Evolutionary conservation across 2,797 vertebrate genomes (phyloP).

Genomic region (Alfaro cultratus): DNA sequence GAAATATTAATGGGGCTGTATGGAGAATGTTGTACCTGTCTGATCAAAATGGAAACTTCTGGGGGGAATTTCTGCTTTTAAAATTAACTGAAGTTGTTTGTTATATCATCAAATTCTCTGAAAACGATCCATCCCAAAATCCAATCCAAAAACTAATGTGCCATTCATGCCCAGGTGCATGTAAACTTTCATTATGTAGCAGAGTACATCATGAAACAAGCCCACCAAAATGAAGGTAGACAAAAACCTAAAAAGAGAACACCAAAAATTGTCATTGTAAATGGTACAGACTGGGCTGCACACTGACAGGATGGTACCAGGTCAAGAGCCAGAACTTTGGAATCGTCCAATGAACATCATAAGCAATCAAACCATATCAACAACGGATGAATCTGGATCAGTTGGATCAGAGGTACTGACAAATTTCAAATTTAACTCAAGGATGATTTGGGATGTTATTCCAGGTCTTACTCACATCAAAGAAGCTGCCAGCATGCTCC

Average conservation of each 20-base stretch:
- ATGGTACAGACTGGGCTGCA: not conserved
- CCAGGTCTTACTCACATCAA: slow-evolving; percentile 87
- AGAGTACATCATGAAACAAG: not conserved
- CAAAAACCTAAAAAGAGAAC: too few relatives aligned
- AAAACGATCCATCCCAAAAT: not conserved
- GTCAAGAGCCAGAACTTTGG: not conserved
- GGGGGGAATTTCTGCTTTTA: not conserved
- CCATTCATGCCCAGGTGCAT: not conserved
- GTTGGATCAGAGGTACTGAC: not conserved
- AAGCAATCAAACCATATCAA: not conserved
- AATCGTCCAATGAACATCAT: not conserved
- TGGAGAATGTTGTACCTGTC: not conserved
- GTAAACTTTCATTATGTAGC: too few relatives aligned
- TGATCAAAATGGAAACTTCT: not conserved
- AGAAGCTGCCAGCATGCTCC: slow-evolving; percentile 95
- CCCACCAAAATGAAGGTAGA: not conserved
- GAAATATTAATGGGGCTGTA: not conserved
- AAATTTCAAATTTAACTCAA: not conserved
- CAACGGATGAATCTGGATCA: not conserved
- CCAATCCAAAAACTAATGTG: not conserved
- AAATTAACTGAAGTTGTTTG: not conserved
- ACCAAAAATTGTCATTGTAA: too few relatives aligned
- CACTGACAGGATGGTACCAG: not conserved
- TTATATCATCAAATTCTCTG: not conserved
- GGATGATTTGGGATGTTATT: not conserved